Evolutionary conservation across 2,113 vertebrate species (phyloP).

Genomic region (Gambusia affinis): DNA sequence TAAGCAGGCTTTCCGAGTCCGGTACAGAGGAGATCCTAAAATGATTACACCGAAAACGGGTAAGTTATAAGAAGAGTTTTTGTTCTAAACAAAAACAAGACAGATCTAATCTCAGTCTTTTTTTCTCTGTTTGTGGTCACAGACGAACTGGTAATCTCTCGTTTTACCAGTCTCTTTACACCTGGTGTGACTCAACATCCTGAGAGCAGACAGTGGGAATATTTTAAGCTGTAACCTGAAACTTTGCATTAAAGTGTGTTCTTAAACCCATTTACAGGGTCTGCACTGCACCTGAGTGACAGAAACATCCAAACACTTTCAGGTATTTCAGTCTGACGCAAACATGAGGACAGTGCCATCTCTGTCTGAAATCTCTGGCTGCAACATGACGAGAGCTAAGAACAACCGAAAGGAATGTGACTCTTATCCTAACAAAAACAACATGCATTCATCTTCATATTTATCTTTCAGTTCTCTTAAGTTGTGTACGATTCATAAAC

Average conservation of each 20-base stretch:
- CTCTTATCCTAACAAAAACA: slow-evolving; percentile 9
- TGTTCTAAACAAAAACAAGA: slow-evolving; percentile 10
- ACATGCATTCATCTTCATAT: not conserved
- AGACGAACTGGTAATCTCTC: not conserved
- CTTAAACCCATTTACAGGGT: not conserved
- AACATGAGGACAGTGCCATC: not conserved
- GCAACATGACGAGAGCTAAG: slow-evolving; percentile 10
- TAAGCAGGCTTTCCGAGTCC: not conserved
- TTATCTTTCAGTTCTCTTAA: not conserved
- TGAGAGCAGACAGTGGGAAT: not conserved
- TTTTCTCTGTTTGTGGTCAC: not conserved
- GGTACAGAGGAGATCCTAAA: not conserved
- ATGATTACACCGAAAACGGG: not conserved
- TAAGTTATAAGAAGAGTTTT: slow-evolving; percentile 16
- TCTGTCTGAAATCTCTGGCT: slow-evolving; percentile 1
- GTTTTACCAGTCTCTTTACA: not conserved
- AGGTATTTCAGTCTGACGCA: slow-evolving; percentile 33
- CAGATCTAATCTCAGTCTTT: slow-evolving; percentile 14
- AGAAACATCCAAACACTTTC: slow-evolving; percentile 28
- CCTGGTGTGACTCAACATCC: not conserved
- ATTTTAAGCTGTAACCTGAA: slow-evolving; percentile 36
- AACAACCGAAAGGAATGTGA: slow-evolving; percentile 30
- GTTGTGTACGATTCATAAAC: not conserved
- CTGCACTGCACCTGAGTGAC: not conserved
- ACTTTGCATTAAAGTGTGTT: slow-evolving; percentile 35